Percentiles rank a stretch among this genome's conserved stretches.
These are phyloP conservation scores for Fragum whitleyi DNA, from an alignment of 2,888 invertebrate species.

Conservation along the genomic window DNA sequence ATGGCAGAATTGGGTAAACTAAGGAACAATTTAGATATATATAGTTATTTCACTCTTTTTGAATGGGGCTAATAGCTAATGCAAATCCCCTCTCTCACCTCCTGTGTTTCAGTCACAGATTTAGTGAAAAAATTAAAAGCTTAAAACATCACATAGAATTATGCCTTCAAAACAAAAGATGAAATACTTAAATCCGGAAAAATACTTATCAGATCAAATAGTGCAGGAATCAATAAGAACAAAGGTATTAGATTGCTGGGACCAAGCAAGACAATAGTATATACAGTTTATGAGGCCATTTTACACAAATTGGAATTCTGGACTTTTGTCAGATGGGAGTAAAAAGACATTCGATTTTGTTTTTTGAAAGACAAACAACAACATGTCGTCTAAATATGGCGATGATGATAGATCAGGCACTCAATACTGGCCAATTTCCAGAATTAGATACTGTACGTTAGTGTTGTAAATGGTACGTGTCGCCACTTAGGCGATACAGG, in stretches of 20 bases:
- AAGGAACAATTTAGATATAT: neutral
- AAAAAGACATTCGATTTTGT: slow-evolving; percentile 6
- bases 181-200: neutral
- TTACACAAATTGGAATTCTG: slow-evolving; percentile 1
- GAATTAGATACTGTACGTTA: neutral
- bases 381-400: slow-evolving; percentile 1
- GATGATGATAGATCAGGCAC: neutral
- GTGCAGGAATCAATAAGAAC: neutral
- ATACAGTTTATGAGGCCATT: neutral
- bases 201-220: neutral
- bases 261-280: neutral
- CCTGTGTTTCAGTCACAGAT: too few relatives aligned
- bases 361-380: neutral
- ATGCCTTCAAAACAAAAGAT: neutral
- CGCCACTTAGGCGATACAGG: neutral
- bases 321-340: neutral
- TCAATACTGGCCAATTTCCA: neutral
- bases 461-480: slow-evolving; percentile 2
- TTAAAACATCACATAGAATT: neutral
- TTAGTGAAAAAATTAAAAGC: neutral
- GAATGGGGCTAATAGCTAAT: slow-evolving; percentile 1
- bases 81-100: neutral
- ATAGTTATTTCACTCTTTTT: slow-evolving; percentile 3
- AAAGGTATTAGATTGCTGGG: too few relatives aligned
- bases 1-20: neutral